Base-by-base conservation (phyloP, 2,888 invertebrate genomes). In the Romanomermis culicivorax region DNA sequence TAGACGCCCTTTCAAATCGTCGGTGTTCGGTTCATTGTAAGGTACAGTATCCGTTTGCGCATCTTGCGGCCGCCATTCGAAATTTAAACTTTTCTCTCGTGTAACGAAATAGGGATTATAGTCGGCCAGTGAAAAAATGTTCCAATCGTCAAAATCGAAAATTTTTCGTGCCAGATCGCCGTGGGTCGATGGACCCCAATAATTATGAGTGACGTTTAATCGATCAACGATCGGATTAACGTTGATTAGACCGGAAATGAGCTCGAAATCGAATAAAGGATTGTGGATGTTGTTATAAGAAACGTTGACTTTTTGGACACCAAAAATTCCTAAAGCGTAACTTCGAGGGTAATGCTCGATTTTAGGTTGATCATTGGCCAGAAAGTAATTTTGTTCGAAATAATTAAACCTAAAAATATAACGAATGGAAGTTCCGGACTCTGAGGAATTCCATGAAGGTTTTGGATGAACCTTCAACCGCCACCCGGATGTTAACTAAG, bases 131-230 rank as follows among this genome's bases (percentile, higher is more conserved):
- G 91, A 91, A 69, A 87, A 89, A 70, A 88, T 86, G 69, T 97
- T 97, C 95, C 97, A 97, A 69, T 95, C 93, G 69, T 97, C 91
- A 71, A 97, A 93, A 72, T 95, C 95, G 68, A 95, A 93, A 64
- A 95, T 89, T 66, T 80, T 77, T 52, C 78, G 76, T 56, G 79
- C 79, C 54, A 97, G 95, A 55, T 77, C 76, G 2, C 72, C 73
- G 53, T 7, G 4, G 14, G 17, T 45, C 1, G 74, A 73, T 2
- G 81, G 81, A 14, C 93, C 95, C 95, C 95, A 99, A 85, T 87
- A 99, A 69, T 97, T 99, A 69, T 86, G 83, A 11, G 78, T 78
- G 0, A 86, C 88, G 67, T 93, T 83, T 54, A 97, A 75, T 47
- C 78, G 89, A 59, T 85, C 80, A n/a, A n/a, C n/a, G 1, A 91